Evolutionary conservation across 35 echinoderm and acorn worm species (phyloP).

Genomic region (Ptychodera flava): DNA sequence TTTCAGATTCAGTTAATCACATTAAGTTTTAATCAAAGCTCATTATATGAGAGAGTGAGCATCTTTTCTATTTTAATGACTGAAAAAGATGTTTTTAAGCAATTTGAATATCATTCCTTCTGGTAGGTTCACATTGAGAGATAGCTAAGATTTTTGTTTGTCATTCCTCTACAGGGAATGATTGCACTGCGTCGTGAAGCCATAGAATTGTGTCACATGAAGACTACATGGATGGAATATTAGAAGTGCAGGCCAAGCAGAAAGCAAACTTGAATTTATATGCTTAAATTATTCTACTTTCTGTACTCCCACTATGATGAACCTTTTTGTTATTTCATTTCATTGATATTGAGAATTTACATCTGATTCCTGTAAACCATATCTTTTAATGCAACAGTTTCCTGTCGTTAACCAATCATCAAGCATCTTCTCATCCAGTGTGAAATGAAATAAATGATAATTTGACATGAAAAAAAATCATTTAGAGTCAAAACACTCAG

Average conservation of each 20-base stretch:
- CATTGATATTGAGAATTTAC: not conserved
- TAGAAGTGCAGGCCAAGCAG: constrained; percentile 96
- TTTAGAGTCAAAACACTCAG: too few relatives aligned
- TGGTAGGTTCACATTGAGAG: too few relatives aligned
- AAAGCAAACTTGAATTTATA: constrained; percentile 96
- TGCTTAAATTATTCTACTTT: constrained; percentile 48
- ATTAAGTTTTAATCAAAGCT: not conserved
- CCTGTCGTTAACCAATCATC: not conserved
- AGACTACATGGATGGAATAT: constrained; percentile 98
- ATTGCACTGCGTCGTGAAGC: constrained; percentile 87
- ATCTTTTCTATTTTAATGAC: not conserved
- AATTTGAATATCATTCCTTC: too few relatives aligned
- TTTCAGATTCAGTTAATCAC: not conserved
- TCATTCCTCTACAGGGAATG: constrained; percentile 70
- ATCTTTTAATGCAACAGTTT: not conserved
- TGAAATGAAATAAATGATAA: too few relatives aligned
- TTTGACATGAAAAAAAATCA: too few relatives aligned
- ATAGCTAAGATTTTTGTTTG: not conserved
- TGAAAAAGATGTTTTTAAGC: not conserved
- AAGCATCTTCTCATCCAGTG: not conserved
- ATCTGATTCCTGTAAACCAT: not conserved
- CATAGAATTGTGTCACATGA: constrained; percentile 76
- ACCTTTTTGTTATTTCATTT: not conserved
- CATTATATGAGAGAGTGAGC: not conserved
- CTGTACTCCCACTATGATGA: not conserved